Percentiles rank a stretch among this genome's conserved stretches.
These are phyloP conservation scores for Bursaphelenchus mucronatus DNA, from an alignment of 1,140 invertebrate species.

Conservation along the genomic window DNA sequence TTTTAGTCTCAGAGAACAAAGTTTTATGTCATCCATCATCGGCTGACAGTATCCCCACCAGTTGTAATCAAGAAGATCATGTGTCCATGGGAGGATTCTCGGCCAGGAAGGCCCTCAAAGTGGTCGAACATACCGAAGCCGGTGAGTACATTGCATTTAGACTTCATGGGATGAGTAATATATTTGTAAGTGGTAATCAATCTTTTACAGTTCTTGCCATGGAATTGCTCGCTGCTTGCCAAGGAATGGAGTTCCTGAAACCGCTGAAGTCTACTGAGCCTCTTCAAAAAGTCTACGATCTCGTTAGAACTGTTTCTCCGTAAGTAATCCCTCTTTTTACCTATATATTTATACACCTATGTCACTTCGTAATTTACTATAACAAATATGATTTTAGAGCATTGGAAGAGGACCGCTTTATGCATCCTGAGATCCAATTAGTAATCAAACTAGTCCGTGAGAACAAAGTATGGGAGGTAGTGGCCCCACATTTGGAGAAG, in stretches of 20 bases:
- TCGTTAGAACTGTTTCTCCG: slow-evolving; percentile 65
- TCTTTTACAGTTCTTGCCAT: slow-evolving; percentile 68
- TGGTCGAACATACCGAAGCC: slow-evolving; percentile 60
- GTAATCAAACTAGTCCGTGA: slow-evolving; percentile 53
- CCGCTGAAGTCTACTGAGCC: slow-evolving; percentile 71
- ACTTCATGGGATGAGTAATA: not conserved
- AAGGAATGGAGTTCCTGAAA: slow-evolving; percentile 73
- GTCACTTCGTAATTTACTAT: slow-evolving; percentile 15
- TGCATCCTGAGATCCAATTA: slow-evolving; percentile 57
- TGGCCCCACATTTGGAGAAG: slow-evolving; percentile 45
- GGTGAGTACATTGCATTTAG: slow-evolving; percentile 24
- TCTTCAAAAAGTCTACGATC: slow-evolving; percentile 69
- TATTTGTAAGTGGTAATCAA: not conserved
- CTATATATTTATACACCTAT: too few relatives aligned
- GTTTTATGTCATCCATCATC: slow-evolving; percentile 73
- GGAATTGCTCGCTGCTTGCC: slow-evolving; percentile 71
- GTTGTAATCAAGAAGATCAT: slow-evolving; percentile 74
- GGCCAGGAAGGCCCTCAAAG: slow-evolving; percentile 68
- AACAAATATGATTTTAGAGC: slow-evolving; percentile 38
- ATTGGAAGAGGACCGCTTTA: slow-evolving; percentile 55
- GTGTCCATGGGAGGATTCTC: slow-evolving; percentile 74
- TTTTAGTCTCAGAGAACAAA: slow-evolving; percentile 71
- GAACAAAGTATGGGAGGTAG: slow-evolving; percentile 54
- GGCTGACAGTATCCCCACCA: slow-evolving; percentile 70
- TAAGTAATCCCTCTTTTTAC: slow-evolving; percentile 28